Percentiles rank a stretch among this genome's conserved stretches.
phyloP scores from a whole-genome alignment of 2,113 vertebrate genomes.

The Grantiella picta region DNA sequence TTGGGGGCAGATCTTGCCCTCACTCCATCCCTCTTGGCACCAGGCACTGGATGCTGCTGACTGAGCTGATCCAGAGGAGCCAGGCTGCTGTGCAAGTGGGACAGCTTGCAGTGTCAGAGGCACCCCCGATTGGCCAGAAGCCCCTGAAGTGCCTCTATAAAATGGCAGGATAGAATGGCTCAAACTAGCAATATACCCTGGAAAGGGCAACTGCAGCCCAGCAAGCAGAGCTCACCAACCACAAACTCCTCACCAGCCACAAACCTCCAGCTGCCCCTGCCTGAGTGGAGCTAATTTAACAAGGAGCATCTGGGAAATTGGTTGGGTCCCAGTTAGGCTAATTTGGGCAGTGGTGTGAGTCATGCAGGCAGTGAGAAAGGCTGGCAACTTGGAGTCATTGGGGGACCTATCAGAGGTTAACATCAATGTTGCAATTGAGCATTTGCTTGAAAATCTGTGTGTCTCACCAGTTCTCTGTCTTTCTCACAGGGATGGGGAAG shows the following conservation, averaged over 20 bases:
- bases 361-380: neutral
- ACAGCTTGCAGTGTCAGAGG: neutral
- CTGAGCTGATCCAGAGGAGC: neutral
- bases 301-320: neutral
- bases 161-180: neutral
- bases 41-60: neutral
- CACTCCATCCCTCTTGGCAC: neutral
- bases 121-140: rapidly evolving
- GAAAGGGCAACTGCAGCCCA: neutral
- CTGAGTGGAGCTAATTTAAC: neutral
- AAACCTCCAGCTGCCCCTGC: neutral
- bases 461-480: neutral
- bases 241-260: neutral
- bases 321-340: neutral
- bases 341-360: neutral
- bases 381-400: neutral
- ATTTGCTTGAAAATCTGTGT: neutral
- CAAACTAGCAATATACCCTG: neutral
- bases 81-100: neutral
- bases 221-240: neutral
- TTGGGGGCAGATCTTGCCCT: neutral
- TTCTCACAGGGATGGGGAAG: neutral
- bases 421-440: neutral
- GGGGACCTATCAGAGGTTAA: neutral
- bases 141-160: neutral